Conservation (phyloP, 2,113 vertebrate genomes). For the Paedocypris sp. region DNA sequence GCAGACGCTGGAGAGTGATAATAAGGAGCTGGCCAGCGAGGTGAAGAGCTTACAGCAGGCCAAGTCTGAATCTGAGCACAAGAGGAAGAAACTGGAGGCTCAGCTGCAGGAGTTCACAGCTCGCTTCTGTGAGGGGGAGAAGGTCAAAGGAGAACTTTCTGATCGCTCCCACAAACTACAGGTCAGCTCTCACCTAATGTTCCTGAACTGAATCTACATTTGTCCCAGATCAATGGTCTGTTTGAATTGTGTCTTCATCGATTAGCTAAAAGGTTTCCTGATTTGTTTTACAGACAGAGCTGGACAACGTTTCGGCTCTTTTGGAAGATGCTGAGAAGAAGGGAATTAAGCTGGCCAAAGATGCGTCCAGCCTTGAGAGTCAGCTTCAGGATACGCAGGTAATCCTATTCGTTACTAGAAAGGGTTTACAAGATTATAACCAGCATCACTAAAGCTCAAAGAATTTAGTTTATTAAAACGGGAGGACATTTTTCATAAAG, state of each 20-base stretch:
- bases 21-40: constrained; percentile 83
- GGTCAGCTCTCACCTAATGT: constrained; percentile 50
- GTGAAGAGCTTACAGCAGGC: constrained; percentile 87
- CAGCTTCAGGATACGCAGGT: constrained; percentile 94
- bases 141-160: constrained; percentile 68
- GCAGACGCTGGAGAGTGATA: constrained; percentile 83
- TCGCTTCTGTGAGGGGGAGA: constrained; percentile 76
- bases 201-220: background rate
- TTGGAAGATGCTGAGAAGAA: constrained; percentile 94
- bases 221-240: no score
- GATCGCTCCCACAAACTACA: constrained; percentile 84
- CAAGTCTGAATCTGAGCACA: constrained; percentile 83
- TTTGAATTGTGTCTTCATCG: no score
- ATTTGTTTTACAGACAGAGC: constrained; percentile 64
- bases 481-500: no score
- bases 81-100: constrained; percentile 86
- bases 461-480: no score
- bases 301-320: constrained; percentile 81
- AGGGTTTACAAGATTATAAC: no score
- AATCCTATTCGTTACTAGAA: background rate
- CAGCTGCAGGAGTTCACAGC: constrained; percentile 81
- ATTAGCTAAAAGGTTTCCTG: no score
- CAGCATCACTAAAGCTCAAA: no score
- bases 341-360: constrained; percentile 86
- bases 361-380: constrained; percentile 78